Evolutionary conservation across 1,140 invertebrate species (phyloP).

Genomic region (Venustaconcha ellipsiformis): DNA sequence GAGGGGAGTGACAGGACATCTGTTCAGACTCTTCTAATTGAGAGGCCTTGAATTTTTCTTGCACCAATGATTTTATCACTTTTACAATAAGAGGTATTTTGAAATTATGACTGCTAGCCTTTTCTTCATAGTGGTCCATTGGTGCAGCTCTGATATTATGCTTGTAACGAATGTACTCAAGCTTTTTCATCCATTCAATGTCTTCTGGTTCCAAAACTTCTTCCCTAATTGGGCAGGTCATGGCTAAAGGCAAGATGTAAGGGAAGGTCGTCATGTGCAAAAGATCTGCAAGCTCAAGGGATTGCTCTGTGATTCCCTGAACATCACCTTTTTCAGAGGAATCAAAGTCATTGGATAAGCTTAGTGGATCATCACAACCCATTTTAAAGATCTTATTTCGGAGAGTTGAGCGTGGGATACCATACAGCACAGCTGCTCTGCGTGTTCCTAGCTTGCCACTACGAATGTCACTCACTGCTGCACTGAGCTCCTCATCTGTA

Average conservation of each 20-base stretch:
- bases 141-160: conserved; percentile 56
- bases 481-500: conserved; percentile 91
- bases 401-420: conserved; percentile 93
- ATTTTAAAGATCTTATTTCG: conserved; percentile 85
- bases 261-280: conserved; percentile 41
- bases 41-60: too few relatives aligned
- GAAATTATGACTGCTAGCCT: too few relatives aligned
- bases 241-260: conserved; percentile 41
- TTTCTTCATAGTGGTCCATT: conserved; percentile 29
- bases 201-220: conserved; percentile 22
- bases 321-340: too few relatives aligned
- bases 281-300: conserved; percentile 43
- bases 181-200: conserved; percentile 41
- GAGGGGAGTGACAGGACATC: too few relatives aligned
- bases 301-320: too few relatives aligned
- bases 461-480: conserved; percentile 91
- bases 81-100: too few relatives aligned
- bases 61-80: too few relatives aligned
- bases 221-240: conserved; percentile 24
- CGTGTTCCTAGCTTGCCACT: conserved; percentile 91
- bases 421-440: conserved; percentile 92
- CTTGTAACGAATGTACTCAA: conserved; percentile 61
- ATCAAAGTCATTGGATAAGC: too few relatives aligned
- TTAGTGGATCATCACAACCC: conserved; percentile 36
- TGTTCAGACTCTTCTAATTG: too few relatives aligned